Evolutionary conservation across 2,797 vertebrate genomes (phyloP).

Genomic region (Acanthis flammea): DNA sequence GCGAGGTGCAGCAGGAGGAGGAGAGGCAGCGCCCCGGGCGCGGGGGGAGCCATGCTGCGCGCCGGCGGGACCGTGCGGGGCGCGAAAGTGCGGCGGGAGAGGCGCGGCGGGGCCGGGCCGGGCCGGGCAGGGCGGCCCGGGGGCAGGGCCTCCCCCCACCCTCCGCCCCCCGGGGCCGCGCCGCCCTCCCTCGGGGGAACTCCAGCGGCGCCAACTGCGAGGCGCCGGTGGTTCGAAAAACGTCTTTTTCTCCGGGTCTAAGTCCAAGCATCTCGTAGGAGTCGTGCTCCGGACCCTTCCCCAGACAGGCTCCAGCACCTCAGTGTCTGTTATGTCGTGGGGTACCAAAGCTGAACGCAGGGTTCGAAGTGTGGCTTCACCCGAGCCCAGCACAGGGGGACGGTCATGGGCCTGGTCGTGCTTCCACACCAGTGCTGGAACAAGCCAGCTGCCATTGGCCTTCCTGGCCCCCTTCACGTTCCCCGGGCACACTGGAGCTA

Average conservation of each 20-base stretch:
- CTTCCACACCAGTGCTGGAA: background rate
- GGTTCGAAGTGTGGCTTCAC: background rate
- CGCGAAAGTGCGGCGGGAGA: slow-evolving; percentile 72
- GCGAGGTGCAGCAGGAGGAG: background rate
- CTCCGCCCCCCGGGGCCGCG: background rate
- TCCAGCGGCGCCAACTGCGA: accelerated
- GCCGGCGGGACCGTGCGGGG: background rate
- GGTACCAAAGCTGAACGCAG: background rate
- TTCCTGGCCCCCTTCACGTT: background rate
- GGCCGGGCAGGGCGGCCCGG: background rate
- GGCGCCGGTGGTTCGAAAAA: accelerated
- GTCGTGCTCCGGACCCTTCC: background rate
- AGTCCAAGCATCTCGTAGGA: accelerated
- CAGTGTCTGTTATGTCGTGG: accelerated
- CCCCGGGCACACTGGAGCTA: background rate
- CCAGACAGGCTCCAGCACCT: background rate
- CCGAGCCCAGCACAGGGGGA: no score
- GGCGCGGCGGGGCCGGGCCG: slow-evolving; percentile 8
- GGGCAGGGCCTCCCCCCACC: slow-evolving; percentile 57
- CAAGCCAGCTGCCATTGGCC: background rate
- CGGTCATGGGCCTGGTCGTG: background rate
- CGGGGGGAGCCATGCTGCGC: background rate
- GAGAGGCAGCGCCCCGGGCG: background rate
- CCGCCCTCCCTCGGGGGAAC: background rate
- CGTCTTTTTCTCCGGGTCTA: accelerated